Conservation (phyloP, 2,888 invertebrate species). For the Phortica okadai region DNA sequence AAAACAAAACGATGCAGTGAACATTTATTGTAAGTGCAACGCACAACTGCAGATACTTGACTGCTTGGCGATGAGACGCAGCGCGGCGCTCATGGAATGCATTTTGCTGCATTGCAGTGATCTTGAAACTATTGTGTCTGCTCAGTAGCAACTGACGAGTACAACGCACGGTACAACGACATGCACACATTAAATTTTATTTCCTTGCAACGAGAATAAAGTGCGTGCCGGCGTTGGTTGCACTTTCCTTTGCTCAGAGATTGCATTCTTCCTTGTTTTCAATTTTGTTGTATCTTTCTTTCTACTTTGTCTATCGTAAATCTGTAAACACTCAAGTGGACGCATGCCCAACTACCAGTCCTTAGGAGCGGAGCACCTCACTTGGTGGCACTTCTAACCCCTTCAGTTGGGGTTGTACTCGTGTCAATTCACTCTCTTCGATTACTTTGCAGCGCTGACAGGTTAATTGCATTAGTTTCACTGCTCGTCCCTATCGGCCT, state of each 20-base stretch:
- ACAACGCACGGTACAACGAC: not conserved
- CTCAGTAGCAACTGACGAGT: not conserved
- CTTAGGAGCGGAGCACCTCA: not conserved
- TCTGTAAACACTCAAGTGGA: conserved; percentile 58
- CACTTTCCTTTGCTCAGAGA: conserved; percentile 34
- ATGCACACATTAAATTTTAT: conserved; percentile 12
- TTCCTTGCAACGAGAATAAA: conserved; percentile 59
- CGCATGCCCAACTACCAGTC: not conserved
- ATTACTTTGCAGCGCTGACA: conserved; percentile 66
- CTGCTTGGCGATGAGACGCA: not conserved
- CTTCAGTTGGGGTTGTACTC: conserved; percentile 36
- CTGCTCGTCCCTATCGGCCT: not conserved
- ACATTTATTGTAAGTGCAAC: not conserved
- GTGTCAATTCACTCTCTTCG: conserved; percentile 54
- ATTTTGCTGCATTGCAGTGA: conserved; percentile 51
- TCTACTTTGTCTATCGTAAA: conserved; percentile 54
- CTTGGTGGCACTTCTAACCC: conserved; percentile 25
- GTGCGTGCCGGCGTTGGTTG: conserved; percentile 63
- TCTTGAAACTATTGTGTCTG: conserved; percentile 57
- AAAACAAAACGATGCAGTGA: conserved; percentile 46
- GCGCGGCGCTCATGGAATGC: not conserved
- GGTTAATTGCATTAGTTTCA: conserved; percentile 58
- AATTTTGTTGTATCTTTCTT: conserved; percentile 16
- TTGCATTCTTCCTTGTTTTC: not conserved
- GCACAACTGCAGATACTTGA: conserved; percentile 24